A percentile compares a stretch with the other conserved stretches of the same genome.
Evolutionary conservation across 2,113 vertebrate genomes (phyloP).

Genomic region (Struthidea cinerea): DNA sequence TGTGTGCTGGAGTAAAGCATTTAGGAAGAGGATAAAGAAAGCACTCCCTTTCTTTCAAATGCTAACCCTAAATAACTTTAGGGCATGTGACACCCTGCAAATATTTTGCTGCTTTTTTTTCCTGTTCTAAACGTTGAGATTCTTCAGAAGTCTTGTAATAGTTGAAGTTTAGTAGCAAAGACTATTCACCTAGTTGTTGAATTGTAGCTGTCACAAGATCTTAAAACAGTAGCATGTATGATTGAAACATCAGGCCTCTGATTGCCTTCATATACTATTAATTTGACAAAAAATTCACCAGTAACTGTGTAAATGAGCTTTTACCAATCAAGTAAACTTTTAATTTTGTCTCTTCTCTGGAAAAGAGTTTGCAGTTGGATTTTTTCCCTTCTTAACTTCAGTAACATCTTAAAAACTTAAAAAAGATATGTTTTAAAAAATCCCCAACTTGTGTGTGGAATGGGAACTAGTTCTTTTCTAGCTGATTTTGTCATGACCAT

Average conservation of each 20-base stretch:
- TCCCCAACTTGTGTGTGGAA: background rate
- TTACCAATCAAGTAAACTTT: background rate
- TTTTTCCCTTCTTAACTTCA: background rate
- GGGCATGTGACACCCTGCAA: background rate
- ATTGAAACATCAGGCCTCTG: background rate
- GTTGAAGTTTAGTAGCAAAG: background rate
- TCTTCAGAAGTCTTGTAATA: background rate
- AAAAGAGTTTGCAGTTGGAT: background rate
- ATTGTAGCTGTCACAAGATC: background rate
- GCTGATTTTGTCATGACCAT: background rate
- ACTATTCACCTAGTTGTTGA: background rate
- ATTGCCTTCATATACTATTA: background rate
- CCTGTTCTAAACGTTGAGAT: background rate
- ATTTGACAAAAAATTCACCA: conserved; percentile 1
- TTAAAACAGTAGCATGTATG: background rate
- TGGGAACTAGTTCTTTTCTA: background rate
- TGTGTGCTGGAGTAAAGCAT: background rate
- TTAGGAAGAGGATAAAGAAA: background rate
- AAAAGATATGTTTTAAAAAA: background rate
- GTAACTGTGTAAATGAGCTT: conserved; percentile 36
- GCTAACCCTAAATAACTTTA: background rate
- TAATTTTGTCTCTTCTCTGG: background rate
- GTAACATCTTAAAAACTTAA: background rate
- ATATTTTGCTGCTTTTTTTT: background rate
- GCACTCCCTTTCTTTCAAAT: background rate